Conservation (phyloP, 1,140 invertebrate genomes). For the Triops longicaudatus region DNA sequence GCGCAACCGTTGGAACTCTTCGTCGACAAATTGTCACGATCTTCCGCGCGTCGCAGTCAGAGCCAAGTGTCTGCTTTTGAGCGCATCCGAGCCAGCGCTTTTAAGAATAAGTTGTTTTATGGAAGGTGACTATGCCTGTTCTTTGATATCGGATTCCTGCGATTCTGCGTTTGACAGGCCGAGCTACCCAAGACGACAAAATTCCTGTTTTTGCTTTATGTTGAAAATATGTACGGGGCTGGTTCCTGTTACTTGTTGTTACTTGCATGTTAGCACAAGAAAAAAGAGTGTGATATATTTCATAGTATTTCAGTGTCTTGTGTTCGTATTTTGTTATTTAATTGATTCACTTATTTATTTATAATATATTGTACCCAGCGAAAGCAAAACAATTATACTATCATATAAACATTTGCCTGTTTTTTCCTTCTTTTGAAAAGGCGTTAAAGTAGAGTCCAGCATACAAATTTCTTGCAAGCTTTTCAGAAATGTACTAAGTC, state of each 20-base stretch:
- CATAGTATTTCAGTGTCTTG: background rate
- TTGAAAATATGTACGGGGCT: background rate
- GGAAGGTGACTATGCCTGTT: background rate
- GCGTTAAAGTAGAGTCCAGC: no score
- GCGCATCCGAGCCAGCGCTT: background rate
- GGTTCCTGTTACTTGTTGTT: background rate
- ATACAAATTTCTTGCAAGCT: no score
- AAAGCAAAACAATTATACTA: no score
- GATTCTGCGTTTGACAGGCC: background rate
- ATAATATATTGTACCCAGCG: background rate
- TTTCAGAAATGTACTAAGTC: no score
- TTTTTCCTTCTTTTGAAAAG: no score
- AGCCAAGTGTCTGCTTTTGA: background rate
- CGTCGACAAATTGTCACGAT: background rate
- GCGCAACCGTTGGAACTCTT: background rate
- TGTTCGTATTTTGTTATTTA: background rate
- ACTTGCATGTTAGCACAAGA: background rate
- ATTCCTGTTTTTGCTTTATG: background rate
- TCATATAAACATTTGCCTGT: no score
- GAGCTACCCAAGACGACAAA: background rate
- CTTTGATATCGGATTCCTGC: background rate
- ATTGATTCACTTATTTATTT: background rate
- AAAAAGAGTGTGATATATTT: background rate
- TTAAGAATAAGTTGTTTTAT: conserved; percentile 1
- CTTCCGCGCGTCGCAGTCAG: background rate